Base-by-base conservation (phyloP, 2,113 vertebrate genomes). In the Fregetta grallaria region DNA sequence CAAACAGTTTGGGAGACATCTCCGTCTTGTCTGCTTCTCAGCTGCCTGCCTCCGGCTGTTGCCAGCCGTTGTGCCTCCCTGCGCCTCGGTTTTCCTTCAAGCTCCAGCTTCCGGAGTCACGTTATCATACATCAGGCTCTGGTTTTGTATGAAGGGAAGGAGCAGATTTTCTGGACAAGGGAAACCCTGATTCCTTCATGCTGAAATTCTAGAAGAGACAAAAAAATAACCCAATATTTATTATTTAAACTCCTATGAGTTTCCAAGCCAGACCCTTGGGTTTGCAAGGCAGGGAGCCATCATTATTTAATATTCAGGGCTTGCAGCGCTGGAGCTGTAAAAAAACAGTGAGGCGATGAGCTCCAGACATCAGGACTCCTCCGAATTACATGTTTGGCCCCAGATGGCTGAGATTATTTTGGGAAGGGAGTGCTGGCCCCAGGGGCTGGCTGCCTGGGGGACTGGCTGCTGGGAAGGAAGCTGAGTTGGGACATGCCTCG, bases 361-460 rank as follows among this genome's bases (percentile, higher is more conserved):
- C 40, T 68, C 44, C 79, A 95, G 92, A 94, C 92, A 93, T 75
- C 84, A 89, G 91, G 89, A n/a, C 95, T 95, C 96, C 96, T 96
- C 92, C 0, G 1, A 85, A 56, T 42, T 62, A 79, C 40, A 26
- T 10, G 42, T 78, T 79, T 47, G 91, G 86, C 90, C 81, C 84
- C 91, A 92, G 92, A 94, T 94, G 89, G 30, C 89, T 66, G 70
- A 89, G 73, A 87, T 92, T 92, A 85, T 89, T 92, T 95, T 86
- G 78, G 84, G 94, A 92, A 87, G 55, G 49, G 70, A 94, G 71
- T 9, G n/a, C 80, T 88, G 80, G 83, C 80, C 86, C 81, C 66
- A 36, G 70, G 89, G 90, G 55, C 50, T 83, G 79, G 52, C 66
- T 91, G 83, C 73, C 71, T 0, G 0, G 13, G 66, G 74, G 67